Conservation (phyloP, 2,888 invertebrate genomes). For the Caenorhabditis angaria region DNA sequence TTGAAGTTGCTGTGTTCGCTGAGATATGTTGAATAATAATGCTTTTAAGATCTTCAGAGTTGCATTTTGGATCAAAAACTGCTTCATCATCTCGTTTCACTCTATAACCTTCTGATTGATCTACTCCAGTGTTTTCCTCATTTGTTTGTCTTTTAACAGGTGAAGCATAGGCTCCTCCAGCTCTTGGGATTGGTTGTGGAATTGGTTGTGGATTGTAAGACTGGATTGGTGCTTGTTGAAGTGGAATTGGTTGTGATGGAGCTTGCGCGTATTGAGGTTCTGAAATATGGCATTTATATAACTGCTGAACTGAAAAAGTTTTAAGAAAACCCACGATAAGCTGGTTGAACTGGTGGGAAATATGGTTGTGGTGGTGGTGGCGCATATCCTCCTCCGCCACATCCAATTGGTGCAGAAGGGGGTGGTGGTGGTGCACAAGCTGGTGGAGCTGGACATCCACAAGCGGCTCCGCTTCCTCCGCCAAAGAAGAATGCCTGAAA, state of each 20-base stretch:
- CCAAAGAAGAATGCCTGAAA: constrained; percentile 59
- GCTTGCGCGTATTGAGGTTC: constrained; percentile 24
- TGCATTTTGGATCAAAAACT: constrained; percentile 61
- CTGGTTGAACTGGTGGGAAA: constrained; percentile 27
- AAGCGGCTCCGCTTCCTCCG: constrained; percentile 33
- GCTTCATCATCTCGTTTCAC: constrained; percentile 52
- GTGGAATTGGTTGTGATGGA: constrained; percentile 10
- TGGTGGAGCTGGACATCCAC: constrained; percentile 50
- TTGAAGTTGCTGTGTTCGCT: constrained; percentile 62
- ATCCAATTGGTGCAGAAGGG: constrained; percentile 36
- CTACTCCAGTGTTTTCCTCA: constrained; percentile 31
- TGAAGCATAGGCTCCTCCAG: constrained; percentile 25
- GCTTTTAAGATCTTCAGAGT: constrained; percentile 55
- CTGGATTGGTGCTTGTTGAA: constrained; percentile 11
- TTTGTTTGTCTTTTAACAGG: constrained; percentile 33
- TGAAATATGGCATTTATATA: too few species aligned
- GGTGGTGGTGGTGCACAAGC: constrained; percentile 47
- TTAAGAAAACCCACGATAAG: background rate
- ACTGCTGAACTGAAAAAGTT: background rate
- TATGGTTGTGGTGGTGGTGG: constrained; percentile 22
- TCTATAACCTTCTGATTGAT: constrained; percentile 37
- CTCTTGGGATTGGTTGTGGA: constrained; percentile 15
- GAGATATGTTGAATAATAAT: constrained; percentile 65
- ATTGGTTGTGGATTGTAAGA: constrained; percentile 28
- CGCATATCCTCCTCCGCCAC: constrained; percentile 30